phyloP scores from a whole-genome alignment of 2,113 vertebrate genomes.

The Eptesicus fuscus region DNA sequence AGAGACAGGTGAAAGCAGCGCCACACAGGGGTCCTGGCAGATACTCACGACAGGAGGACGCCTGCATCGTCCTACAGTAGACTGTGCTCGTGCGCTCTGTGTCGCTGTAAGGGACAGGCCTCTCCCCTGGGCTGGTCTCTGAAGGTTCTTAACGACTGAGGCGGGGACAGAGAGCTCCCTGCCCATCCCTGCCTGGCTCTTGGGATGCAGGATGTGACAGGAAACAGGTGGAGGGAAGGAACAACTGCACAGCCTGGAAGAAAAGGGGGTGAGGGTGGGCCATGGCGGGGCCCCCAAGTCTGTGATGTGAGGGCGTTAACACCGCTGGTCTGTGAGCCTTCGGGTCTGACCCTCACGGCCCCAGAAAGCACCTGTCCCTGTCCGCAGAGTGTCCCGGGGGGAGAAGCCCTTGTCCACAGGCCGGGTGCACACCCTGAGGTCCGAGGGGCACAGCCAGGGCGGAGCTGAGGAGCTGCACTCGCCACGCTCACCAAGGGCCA shows the following conservation, averaged over 20 bases:
- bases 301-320: neutral
- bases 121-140: neutral
- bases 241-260: neutral
- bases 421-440: neutral
- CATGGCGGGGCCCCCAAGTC: neutral
- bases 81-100: neutral
- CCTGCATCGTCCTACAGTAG: slow-evolving; percentile 2
- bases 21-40: neutral
- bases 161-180: neutral
- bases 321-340: neutral
- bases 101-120: neutral
- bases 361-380: neutral
- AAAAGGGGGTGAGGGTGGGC: neutral
- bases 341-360: neutral
- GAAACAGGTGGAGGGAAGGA: neutral
- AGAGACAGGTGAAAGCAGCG: neutral
- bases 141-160: neutral
- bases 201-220: neutral
- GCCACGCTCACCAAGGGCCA: neutral
- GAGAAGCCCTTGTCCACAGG: neutral
- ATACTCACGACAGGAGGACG: neutral
- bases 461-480: neutral
- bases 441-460: neutral
- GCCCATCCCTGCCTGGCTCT: neutral
- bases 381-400: neutral